Evolutionary conservation across 2,113 vertebrate species (phyloP).

Genomic region (Petrocephalus microphthalmus): DNA sequence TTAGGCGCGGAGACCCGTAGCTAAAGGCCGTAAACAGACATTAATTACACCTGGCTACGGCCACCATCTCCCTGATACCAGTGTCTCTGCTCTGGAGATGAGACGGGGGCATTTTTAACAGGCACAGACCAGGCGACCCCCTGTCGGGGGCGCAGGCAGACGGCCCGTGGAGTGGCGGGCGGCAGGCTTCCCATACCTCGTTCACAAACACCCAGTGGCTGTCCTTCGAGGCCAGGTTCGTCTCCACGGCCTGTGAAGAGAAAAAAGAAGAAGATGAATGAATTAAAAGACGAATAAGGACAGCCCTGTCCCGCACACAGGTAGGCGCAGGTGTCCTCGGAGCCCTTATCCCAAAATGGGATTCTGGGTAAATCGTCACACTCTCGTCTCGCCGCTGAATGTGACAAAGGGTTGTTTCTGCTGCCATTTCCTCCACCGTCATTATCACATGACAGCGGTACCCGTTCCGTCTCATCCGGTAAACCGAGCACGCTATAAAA

Average conservation of each 20-base stretch:
- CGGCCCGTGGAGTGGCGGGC: background rate
- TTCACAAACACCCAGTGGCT: slow-evolving; percentile 99
- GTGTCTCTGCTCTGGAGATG: background rate
- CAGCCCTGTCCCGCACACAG: background rate
- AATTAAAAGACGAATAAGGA: background rate
- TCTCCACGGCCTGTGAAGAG: slow-evolving; percentile 86
- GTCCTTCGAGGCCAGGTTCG: slow-evolving; percentile 96
- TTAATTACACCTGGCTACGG: background rate
- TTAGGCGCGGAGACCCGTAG: background rate
- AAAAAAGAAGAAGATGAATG: background rate
- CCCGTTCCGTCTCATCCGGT: background rate
- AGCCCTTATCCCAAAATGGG: background rate
- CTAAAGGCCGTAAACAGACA: background rate
- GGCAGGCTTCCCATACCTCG: slow-evolving; percentile 69
- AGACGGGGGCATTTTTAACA: background rate
- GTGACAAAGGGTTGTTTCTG: background rate
- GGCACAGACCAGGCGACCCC: background rate
- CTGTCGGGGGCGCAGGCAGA: background rate
- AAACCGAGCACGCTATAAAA: background rate
- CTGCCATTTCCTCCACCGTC: background rate
- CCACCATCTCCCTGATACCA: background rate
- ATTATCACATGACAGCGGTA: background rate
- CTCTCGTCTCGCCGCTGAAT: background rate
- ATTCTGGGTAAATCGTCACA: background rate
- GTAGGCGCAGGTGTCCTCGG: background rate